These are phyloP conservation scores for Meliscaeva auricollis DNA, from an alignment of 2,888 invertebrate genomes.

Conservation along the genomic window DNA sequence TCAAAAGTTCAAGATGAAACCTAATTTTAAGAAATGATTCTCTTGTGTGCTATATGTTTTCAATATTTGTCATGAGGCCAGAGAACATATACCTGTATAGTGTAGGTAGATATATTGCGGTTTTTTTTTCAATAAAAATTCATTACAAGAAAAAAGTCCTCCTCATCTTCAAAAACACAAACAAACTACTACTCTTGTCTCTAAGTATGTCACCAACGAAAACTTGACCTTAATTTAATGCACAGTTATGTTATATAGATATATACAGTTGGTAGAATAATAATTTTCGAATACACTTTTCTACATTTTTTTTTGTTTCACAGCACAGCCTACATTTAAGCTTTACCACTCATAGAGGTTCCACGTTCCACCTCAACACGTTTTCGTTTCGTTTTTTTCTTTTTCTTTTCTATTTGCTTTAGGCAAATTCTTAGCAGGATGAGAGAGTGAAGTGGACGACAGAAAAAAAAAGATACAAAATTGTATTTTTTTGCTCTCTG, in stretches of 20 bases:
- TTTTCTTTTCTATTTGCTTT: conserved; percentile 12
- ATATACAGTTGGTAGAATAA: neutral
- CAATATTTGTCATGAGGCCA: neutral
- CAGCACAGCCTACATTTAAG: conserved; percentile 15
- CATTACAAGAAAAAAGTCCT: conserved; percentile 4
- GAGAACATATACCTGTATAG: neutral
- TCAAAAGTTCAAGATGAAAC: neutral
- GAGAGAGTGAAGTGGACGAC: conserved; percentile 13
- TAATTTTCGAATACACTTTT: conserved; percentile 35
- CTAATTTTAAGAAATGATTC: too few species aligned
- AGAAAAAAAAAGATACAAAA: conserved; percentile 8
- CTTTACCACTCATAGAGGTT: neutral
- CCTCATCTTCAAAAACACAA: conserved; percentile 10
- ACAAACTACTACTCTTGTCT: conserved; percentile 20
- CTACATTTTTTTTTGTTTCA: neutral
- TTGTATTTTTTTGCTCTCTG: neutral
- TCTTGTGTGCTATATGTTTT: neutral
- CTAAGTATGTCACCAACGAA: conserved; percentile 60
- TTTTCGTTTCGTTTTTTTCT: conserved; percentile 2
- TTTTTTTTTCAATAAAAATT: neutral
- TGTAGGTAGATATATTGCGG: neutral
- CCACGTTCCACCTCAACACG: conserved; percentile 31
- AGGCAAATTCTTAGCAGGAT: conserved; percentile 17
- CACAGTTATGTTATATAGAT: conserved; percentile 48
- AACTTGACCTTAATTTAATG: conserved; percentile 71